Evolutionary conservation across 2,113 vertebrate genomes (phyloP), one percentile per base, ranked within the genome.

Genomic region (Cheirogaleus medius): DNA sequence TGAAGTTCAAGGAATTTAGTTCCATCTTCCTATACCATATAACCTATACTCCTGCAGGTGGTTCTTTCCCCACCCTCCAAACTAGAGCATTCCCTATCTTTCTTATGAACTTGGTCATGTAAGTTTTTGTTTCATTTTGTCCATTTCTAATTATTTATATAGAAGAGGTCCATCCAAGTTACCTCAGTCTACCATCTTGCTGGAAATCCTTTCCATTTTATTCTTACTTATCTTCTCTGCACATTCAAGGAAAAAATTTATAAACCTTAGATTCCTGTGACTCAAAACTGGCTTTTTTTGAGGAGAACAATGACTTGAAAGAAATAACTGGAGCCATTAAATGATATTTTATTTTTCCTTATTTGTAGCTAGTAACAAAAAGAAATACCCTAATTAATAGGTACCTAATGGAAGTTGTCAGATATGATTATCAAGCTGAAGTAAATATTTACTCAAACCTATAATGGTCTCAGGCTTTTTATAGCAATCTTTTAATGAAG

Each of bases 251-350:
- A 69, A 81, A 90, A 17, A 60, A 85, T 21, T n/a, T 89, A 77
- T 39, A 71, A 92, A 49, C 25, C 37, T 42, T 44, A 14, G 85
- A 86, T 78, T 92, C 14, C 44, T 92, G 34, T 52, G 73, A 88
- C 66, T 91, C 56, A 91, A 87, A 92, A 80, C 3, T 77, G 64
- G 58, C 63, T 92, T 49, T 95, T 95, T 37, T 66, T 86, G 63
- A 94, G 83, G 44, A 89, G 49, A 97, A 94, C 25, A 94, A 64
- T 58, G 63, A 94, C 15, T 91, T 89, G 27, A 56, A 69, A 96
- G 32, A 77, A 95, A 60, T 60, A 92, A 58, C 27, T 56, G 14
- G 17, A 76, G 34, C 23, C 60, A 81, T 49, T 83, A 90, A 71
- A 64, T 60, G 7, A 23, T 32, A 44, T 47, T 89, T 95, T 73